A percentile compares a stretch with the other conserved stretches of the same genome.
Conservation (phyloP, 2,113 vertebrate genomes). For the Arenaria interpres region DNA sequence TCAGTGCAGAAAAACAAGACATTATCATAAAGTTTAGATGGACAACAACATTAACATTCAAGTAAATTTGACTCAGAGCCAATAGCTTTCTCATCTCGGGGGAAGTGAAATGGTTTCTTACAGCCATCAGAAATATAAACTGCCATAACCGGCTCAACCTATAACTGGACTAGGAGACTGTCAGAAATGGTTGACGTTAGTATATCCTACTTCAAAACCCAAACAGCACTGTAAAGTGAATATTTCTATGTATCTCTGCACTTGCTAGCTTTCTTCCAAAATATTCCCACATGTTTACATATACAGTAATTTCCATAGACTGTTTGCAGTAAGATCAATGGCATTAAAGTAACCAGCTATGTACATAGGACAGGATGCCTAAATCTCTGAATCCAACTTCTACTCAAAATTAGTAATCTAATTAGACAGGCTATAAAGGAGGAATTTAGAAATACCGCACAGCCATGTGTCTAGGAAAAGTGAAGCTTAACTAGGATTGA, state of each 20-base stretch:
- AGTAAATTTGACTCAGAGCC: background rate
- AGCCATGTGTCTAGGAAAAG: background rate
- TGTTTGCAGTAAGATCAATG: background rate
- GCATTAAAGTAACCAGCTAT: background rate
- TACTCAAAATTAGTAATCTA: background rate
- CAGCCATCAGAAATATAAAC: background rate
- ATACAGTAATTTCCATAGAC: background rate
- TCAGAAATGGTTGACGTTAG: background rate
- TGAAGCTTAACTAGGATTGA: background rate
- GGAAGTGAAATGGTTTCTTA: background rate
- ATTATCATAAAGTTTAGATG: conserved; percentile 8
- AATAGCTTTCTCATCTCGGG: background rate
- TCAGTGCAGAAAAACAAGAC: background rate
- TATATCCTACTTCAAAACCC: background rate
- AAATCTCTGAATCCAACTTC: background rate
- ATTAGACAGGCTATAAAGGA: background rate
- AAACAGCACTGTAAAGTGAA: background rate
- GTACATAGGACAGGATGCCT: background rate
- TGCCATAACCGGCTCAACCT: background rate
- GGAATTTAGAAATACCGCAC: background rate
- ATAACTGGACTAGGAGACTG: background rate
- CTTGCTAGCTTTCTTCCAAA: background rate
- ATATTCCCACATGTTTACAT: background rate
- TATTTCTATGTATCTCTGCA: background rate
- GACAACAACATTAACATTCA: background rate